Evolutionary conservation across 2,113 vertebrate genomes (phyloP).

Genomic region (Mionectes macconnelli): DNA sequence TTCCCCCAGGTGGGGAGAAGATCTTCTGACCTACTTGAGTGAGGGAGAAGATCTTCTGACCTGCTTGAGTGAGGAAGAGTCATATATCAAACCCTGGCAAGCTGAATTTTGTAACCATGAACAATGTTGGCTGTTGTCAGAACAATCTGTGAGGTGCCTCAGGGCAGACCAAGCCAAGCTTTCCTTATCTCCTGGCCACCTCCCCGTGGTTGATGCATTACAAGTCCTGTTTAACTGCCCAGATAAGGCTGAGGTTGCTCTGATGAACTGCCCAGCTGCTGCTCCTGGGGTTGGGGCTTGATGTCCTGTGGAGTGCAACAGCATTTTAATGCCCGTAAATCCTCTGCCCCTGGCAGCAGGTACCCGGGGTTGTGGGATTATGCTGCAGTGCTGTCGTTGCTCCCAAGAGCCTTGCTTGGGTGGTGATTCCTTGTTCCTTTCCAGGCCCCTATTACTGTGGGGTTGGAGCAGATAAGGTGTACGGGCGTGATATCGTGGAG

Average conservation of each 20-base stretch:
- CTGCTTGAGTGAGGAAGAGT: background rate
- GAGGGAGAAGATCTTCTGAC: background rate
- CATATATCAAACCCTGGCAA: fast-evolving
- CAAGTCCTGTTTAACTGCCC: background rate
- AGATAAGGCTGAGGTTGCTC: slow-evolving; percentile 17
- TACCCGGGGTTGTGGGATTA: background rate
- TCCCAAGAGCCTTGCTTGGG: background rate
- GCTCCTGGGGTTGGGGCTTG: background rate
- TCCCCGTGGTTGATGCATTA: background rate
- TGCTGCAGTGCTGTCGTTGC: background rate
- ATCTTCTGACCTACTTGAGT: too few species aligned
- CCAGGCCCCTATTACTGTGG: slow-evolving; percentile 88
- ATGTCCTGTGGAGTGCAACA: background rate
- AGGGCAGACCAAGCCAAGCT: background rate
- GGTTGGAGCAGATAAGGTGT: slow-evolving; percentile 82
- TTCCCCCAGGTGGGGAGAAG: background rate
- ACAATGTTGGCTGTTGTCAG: background rate
- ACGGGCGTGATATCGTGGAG: slow-evolving; percentile 84
- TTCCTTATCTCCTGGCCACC: slow-evolving; percentile 25
- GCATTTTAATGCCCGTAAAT: background rate
- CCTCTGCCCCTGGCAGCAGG: background rate
- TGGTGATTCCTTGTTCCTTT: background rate
- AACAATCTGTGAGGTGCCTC: background rate
- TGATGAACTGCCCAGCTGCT: background rate
- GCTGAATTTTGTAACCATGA: background rate